A percentile compares a stretch with the other conserved stretches of the same genome.
These are phyloP conservation scores for Fukomys damarensis DNA, from an alignment of 2,113 vertebrate species.

Conservation along the genomic window DNA sequence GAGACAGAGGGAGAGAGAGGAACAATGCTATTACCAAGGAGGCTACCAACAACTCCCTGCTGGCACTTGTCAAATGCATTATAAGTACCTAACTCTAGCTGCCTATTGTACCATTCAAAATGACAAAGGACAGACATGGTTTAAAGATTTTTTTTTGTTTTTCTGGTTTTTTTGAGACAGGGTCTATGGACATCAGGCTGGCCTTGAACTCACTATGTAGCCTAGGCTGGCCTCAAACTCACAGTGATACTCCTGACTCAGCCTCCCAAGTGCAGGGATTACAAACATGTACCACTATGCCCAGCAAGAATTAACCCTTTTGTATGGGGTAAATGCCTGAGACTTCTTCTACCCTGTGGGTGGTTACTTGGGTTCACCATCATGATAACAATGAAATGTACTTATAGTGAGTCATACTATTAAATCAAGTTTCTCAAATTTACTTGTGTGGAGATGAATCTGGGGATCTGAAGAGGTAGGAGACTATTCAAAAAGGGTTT, in stretches of 20 bases:
- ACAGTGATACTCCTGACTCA: neutral
- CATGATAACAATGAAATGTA: conserved; percentile 48
- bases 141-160: neutral
- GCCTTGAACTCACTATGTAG: neutral
- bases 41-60: neutral
- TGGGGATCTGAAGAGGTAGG: conserved; percentile 26
- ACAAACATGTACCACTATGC: neutral
- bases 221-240: neutral
- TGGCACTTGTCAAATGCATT: neutral
- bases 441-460: conserved; percentile 6
- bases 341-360: neutral
- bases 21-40: neutral
- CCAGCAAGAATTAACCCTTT: neutral
- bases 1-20: neutral
- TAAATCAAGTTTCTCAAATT: conserved; percentile 54
- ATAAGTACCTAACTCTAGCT: neutral
- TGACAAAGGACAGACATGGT: neutral
- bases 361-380: neutral
- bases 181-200: neutral
- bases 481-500: conserved; percentile 27
- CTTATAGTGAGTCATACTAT: conserved; percentile 31
- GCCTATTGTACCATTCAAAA: neutral
- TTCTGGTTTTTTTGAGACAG: neutral
- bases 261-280: neutral
- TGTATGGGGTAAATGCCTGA: neutral